Evolutionary conservation across 2,797 vertebrate species (phyloP), one percentile per base, ranked within the genome.

Genomic region (Kryptopterus vitreolus): DNA sequence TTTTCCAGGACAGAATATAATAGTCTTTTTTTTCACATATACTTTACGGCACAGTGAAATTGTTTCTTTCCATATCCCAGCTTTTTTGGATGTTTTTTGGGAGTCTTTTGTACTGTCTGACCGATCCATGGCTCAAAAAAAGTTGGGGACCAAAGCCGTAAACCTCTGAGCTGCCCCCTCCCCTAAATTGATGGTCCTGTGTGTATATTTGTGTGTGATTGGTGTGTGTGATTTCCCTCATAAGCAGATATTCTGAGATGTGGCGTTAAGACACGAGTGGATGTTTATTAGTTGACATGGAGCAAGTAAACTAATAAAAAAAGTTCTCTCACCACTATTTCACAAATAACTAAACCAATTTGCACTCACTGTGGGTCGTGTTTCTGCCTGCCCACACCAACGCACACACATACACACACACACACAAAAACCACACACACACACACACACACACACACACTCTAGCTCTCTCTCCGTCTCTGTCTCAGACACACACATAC

Each of bases 271-370:
- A 33, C 70, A 66, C 3, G 26, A 31, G 61, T 22, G 11, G n/a
- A 26, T 43, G 12, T 78, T 52, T 62, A 57, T 26, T 15, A 76
- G 22, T 26, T 48, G 46, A 20, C 46, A 52, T 24, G 55, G 62
- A 46, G 29, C 48, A 61, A 35, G 8, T 26, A 7, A 38, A 38
- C 11, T 53, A 53, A 53, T 53, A 52, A 77, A n/a, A 20, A 26
- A 59, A 61, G 35, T 66, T 38, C 59, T 70, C 73, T 70, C n/a
- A 31, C 53, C 26, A n/a, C 29, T 53, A 26, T 58, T 58, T 50
- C 72, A 50, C 72, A 81, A 76, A 72, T 72, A 65, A 72, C 31
- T 68, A 77, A 72, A 38, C 59, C 80, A 77, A 82, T 82, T 82
- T 77, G 58, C 80, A 82, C 75, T 82, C 75, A 48, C 53, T 6